phyloP scores from a whole-genome alignment of 2,113 vertebrate genomes.

The Varanus komodoensis region DNA sequence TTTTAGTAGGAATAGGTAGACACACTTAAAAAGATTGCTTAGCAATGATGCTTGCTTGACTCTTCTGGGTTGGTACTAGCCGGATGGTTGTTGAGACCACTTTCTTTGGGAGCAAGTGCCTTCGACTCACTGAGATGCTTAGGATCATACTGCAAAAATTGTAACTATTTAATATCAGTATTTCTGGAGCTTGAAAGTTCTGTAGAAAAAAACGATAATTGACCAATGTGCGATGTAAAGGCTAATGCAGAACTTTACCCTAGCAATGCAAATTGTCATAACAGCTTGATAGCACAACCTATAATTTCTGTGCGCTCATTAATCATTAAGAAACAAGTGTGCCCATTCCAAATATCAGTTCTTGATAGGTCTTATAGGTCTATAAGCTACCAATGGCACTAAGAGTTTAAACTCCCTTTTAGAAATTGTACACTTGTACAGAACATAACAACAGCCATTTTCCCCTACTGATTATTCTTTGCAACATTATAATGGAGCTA shows the following conservation, averaged over 20 bases:
- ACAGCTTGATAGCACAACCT: slow-evolving; percentile 25
- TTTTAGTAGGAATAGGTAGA: not conserved
- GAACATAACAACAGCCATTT: slow-evolving; percentile 74
- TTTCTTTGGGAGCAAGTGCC: not conserved
- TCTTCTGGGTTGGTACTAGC: not conserved
- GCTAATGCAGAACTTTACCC: not conserved
- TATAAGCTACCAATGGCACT: slow-evolving; percentile 18
- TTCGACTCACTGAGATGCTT: not conserved
- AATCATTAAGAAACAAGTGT: not conserved
- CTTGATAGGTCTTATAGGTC: not conserved
- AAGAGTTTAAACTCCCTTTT: slow-evolving; percentile 74
- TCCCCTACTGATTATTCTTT: slow-evolving; percentile 74
- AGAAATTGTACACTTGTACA: slow-evolving; percentile 57
- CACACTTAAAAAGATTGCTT: not conserved
- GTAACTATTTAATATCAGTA: not conserved
- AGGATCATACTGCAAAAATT: not conserved
- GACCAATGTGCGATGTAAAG: not conserved
- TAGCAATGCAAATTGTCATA: not conserved
- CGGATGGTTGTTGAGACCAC: no score
- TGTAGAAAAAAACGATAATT: not conserved
- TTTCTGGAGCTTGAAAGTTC: not conserved
- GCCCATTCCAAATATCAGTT: slow-evolving; percentile 45
- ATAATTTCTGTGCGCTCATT: slow-evolving; percentile 22
- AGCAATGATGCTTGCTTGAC: not conserved
- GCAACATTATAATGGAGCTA: slow-evolving; percentile 70